Percentiles rank a stretch among this genome's conserved stretches.
Conservation (phyloP, 1,140 invertebrate genomes). For the Caenorhabditis latens region DNA sequence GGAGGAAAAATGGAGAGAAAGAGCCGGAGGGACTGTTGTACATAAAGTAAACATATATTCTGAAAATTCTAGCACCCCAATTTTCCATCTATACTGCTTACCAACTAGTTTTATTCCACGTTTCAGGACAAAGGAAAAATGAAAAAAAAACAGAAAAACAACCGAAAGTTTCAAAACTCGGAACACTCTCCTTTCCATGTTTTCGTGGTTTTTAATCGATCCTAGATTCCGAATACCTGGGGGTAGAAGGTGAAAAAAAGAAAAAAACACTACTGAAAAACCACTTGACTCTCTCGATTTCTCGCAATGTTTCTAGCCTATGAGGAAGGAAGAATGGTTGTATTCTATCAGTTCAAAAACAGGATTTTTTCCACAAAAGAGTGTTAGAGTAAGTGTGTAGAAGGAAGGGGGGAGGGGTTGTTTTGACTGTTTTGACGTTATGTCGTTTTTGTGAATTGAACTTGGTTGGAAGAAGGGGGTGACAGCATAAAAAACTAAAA, state of each 20-base stretch:
- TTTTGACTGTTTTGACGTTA: conserved; percentile 50
- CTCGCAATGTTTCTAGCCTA: not conserved
- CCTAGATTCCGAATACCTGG: not conserved
- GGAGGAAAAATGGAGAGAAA: not conserved
- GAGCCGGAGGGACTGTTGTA: not conserved
- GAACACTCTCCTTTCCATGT: conserved; percentile 5
- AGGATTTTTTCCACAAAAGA: conserved; percentile 44
- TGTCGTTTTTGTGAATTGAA: conserved; percentile 41
- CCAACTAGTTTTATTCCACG: conserved; percentile 27
- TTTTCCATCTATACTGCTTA: not conserved
- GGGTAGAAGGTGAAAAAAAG: not conserved
- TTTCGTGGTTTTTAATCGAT: conserved; percentile 11
- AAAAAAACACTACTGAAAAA: conserved; percentile 18
- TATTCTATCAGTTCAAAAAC: conserved; percentile 48
- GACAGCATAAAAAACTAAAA: not conserved
- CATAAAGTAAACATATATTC: too few species aligned
- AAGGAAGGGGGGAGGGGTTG: not conserved
- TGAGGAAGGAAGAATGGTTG: not conserved
- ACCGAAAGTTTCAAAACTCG: conserved; percentile 9
- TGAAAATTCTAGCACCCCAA: too few species aligned
- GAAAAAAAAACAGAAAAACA: conserved; percentile 35
- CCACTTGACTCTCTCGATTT: conserved; percentile 16
- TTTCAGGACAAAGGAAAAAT: conserved; percentile 27
- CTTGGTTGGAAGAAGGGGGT: not conserved
- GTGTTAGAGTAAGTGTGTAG: not conserved